phyloP scores from a whole-genome alignment of 2,113 vertebrate genomes.

The Alethe diademata region DNA sequence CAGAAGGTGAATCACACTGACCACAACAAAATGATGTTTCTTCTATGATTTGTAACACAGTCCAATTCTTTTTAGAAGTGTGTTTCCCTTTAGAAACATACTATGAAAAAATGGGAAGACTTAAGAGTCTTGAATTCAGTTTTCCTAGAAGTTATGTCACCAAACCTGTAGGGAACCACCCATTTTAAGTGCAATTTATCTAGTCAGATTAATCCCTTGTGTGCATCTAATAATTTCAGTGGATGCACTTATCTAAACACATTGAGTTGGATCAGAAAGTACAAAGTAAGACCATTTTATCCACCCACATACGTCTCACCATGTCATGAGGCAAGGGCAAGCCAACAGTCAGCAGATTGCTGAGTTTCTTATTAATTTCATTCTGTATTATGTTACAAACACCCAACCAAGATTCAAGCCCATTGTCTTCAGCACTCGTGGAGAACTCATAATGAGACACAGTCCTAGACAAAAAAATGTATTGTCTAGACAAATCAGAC shows the following conservation, averaged over 20 bases:
- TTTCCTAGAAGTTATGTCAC: conserved; percentile 37
- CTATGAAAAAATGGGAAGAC: not conserved
- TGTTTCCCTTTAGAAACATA: not conserved
- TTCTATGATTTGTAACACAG: not conserved
- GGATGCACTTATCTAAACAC: not conserved
- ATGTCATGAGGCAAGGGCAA: conserved; percentile 39
- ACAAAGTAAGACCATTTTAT: conserved; percentile 34
- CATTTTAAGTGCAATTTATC: not conserved
- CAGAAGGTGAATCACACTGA: not conserved
- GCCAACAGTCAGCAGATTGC: conserved; percentile 39
- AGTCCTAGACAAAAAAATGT: conserved; percentile 62
- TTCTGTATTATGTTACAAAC: conserved; percentile 51
- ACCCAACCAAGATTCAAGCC: conserved; percentile 37
- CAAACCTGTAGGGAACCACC: conserved; percentile 10
- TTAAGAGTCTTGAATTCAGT: not conserved
- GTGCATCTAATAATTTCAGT: not conserved
- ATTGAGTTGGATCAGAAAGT: conserved; percentile 7
- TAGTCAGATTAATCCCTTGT: not conserved
- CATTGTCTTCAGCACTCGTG: conserved; percentile 37
- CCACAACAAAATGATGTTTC: not conserved
- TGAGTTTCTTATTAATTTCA: conserved; percentile 30
- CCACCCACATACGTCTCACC: conserved; percentile 21
- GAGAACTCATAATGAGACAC: conserved; percentile 52
- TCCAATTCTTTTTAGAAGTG: not conserved
- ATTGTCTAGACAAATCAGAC: conserved; percentile 66